Conservation (phyloP, 2,113 vertebrate species). For the Illadopsis cleaveri region DNA sequence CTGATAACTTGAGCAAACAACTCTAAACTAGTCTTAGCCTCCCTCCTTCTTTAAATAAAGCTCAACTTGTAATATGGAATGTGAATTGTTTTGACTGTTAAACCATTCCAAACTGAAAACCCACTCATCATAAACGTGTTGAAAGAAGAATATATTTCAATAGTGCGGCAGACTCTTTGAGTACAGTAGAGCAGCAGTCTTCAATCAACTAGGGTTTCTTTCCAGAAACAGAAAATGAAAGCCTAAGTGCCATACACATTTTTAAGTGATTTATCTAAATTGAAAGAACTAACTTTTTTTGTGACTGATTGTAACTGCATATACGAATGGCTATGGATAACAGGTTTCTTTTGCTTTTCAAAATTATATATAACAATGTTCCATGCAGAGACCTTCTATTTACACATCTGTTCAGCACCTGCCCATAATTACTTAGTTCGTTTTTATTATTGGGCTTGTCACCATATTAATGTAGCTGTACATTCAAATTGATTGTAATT, state of each 20-base stretch:
- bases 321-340: slow-evolving; percentile 36
- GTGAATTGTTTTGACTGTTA: slow-evolving; percentile 70
- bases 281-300: slow-evolving; percentile 57
- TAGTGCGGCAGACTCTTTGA: slow-evolving; percentile 31
- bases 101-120: slow-evolving; percentile 64
- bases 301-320: slow-evolving; percentile 24
- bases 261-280: slow-evolving; percentile 65
- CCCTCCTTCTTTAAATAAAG: slow-evolving; percentile 45
- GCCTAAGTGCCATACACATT: slow-evolving; percentile 34
- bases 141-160: slow-evolving; percentile 70
- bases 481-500: slow-evolving; percentile 81
- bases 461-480: slow-evolving; percentile 74
- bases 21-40: slow-evolving; percentile 10
- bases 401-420: slow-evolving; percentile 74
- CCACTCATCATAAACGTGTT: slow-evolving; percentile 63
- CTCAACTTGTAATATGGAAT: slow-evolving; percentile 45
- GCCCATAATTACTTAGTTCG: slow-evolving; percentile 65
- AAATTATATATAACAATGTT: slow-evolving; percentile 53
- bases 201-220: slow-evolving; percentile 61
- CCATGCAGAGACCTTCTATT: slow-evolving; percentile 41
- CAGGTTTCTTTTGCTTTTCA: slow-evolving; percentile 34
- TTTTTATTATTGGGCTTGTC: slow-evolving; percentile 73
- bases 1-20: slow-evolving; percentile 49
- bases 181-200: slow-evolving; percentile 56
- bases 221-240: slow-evolving; percentile 63